These are phyloP conservation scores for Gymnothorax javanicus DNA, from an alignment of 2,797 vertebrate species.

Conservation along the genomic window DNA sequence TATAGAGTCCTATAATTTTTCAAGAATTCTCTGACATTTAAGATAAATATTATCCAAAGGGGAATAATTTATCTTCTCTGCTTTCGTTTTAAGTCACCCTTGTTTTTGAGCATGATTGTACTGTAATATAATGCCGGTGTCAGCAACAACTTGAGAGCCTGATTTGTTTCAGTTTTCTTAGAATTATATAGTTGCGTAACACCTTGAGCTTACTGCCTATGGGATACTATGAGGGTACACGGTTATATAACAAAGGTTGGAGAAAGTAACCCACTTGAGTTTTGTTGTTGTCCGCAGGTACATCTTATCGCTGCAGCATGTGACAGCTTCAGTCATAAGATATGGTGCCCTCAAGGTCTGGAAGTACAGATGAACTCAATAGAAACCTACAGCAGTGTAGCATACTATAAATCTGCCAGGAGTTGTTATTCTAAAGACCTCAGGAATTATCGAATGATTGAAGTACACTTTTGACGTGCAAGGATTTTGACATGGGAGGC, in stretches of 20 bases:
- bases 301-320: constrained; percentile 36
- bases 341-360: constrained; percentile 29
- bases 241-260: constrained; percentile 38
- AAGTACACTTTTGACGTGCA: background rate
- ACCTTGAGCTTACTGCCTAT: constrained; percentile 8
- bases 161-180: background rate
- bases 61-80: background rate
- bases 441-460: background rate
- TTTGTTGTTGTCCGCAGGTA: constrained; percentile 24
- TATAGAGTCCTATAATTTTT: background rate
- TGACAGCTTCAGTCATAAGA: constrained; percentile 37
- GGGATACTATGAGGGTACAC: background rate
- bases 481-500: background rate
- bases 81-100: background rate
- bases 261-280: constrained; percentile 14
- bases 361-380: constrained; percentile 24
- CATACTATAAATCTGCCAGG: background rate
- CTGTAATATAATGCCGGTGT: background rate
- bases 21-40: background rate
- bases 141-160: constrained; percentile 1
- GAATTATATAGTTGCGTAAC: constrained; percentile 8
- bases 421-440: constrained; percentile 1
- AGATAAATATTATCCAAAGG: no score
- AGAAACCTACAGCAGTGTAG: constrained; percentile 4
- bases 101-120: background rate